phyloP scores from a whole-genome alignment of 1,140 invertebrate species.

The Babylonia areolata region DNA sequence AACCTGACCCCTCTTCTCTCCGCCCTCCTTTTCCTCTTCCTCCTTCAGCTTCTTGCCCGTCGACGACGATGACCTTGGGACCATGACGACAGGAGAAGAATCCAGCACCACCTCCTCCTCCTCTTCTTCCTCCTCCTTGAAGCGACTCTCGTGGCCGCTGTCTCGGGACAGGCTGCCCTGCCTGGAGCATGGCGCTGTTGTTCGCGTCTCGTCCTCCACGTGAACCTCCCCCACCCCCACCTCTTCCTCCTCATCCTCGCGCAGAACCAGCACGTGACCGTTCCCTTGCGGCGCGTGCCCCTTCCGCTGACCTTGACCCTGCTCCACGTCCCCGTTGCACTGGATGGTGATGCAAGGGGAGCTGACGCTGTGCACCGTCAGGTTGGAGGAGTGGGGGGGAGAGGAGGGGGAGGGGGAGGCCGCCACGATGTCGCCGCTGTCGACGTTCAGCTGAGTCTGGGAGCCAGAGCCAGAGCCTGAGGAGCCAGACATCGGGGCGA shows the following conservation, averaged over 20 bases:
- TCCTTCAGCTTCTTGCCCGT: neutral
- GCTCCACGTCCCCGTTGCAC: neutral
- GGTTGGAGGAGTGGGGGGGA: neutral
- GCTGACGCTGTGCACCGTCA: neutral
- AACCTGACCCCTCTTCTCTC: neutral
- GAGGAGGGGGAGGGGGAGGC: too few species aligned
- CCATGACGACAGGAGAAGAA: neutral
- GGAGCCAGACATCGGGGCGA: slow-evolving; percentile 45
- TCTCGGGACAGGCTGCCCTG: neutral
- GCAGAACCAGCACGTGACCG: slow-evolving; percentile 27
- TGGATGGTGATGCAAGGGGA: neutral
- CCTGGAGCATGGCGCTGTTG: neutral
- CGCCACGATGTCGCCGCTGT: neutral
- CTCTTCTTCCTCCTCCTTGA: neutral
- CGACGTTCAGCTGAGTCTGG: neutral
- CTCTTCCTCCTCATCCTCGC: too few species aligned
- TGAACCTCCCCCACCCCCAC: too few species aligned
- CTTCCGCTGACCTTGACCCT: too few species aligned
- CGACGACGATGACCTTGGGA: neutral
- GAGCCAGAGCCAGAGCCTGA: slow-evolving; percentile 33
- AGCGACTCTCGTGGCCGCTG: neutral
- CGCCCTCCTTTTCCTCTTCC: neutral
- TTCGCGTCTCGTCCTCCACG: neutral
- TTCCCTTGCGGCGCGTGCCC: neutral
- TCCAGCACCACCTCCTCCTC: neutral